Evolutionary conservation across 2,888 invertebrate species (phyloP).

Genomic region (Tortrix viridana): DNA sequence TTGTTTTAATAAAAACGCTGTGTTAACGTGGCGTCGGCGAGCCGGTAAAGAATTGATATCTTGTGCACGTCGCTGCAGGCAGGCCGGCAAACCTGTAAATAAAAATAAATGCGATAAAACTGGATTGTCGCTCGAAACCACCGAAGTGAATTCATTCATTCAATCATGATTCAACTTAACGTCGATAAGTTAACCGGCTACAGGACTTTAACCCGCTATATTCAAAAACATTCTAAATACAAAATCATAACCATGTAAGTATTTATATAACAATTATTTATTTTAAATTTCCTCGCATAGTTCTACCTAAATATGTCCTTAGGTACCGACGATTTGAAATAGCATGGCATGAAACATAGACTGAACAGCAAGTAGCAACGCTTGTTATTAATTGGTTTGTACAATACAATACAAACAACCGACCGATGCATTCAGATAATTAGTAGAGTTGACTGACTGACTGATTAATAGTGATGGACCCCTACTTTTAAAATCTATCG

Average conservation of each 20-base stretch:
- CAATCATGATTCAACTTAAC: slow-evolving; percentile 9
- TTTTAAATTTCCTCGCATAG: too few relatives aligned
- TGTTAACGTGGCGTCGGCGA: slow-evolving; percentile 46
- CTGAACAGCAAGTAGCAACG: slow-evolving; percentile 8
- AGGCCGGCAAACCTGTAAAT: slow-evolving; percentile 29
- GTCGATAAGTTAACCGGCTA: not conserved
- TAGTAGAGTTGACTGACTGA: slow-evolving; percentile 34
- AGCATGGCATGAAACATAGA: slow-evolving; percentile 22
- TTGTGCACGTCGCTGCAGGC: slow-evolving; percentile 32
- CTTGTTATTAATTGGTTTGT: slow-evolving; percentile 15
- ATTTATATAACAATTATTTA: not conserved
- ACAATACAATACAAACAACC: too few relatives aligned
- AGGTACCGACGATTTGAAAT: slow-evolving; percentile 11
- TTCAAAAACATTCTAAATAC: slow-evolving; percentile 2
- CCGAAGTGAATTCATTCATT: not conserved
- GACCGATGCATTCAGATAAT: slow-evolving; percentile 22
- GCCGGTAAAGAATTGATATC: slow-evolving; percentile 41
- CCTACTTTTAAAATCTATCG: not conserved
- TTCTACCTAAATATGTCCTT: slow-evolving; percentile 3
- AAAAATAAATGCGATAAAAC: slow-evolving; percentile 30
- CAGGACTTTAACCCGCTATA: slow-evolving; percentile 20
- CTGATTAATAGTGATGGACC: slow-evolving; percentile 32
- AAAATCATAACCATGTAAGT: slow-evolving; percentile 6
- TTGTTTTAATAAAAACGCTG: slow-evolving; percentile 28
- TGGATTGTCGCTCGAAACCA: slow-evolving; percentile 25